Evolutionary conservation across 2,113 vertebrate species (phyloP).

Genomic region (Strix aluco): DNA sequence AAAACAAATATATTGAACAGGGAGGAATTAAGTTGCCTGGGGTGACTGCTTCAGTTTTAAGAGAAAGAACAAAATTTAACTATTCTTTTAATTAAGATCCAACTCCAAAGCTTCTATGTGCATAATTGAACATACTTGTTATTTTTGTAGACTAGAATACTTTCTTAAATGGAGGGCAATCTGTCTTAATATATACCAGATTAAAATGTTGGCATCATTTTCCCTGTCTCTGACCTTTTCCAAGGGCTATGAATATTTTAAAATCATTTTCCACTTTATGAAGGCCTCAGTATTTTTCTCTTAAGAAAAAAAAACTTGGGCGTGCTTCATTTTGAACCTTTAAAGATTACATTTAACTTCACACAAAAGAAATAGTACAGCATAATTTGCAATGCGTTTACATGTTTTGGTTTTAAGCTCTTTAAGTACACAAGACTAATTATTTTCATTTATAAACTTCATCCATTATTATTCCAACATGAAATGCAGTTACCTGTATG

Average conservation of each 20-base stretch:
- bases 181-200: background rate
- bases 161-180: background rate
- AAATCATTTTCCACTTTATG: background rate
- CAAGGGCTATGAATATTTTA: background rate
- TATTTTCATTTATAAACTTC: background rate
- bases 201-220: background rate
- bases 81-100: background rate
- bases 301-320: background rate
- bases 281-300: background rate
- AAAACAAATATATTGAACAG: background rate
- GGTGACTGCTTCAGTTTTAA: background rate
- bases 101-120: background rate
- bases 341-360: background rate
- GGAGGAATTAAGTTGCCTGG: background rate
- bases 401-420: background rate
- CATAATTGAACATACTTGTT: background rate
- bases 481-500: background rate
- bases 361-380: background rate
- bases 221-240: background rate
- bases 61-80: background rate
- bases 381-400: background rate
- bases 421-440: background rate
- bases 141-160: background rate
- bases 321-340: background rate
- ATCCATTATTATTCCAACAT: background rate